These are phyloP conservation scores for Xestia xanthographa DNA, from an alignment of 2,888 invertebrate genomes.

Conservation along the genomic window DNA sequence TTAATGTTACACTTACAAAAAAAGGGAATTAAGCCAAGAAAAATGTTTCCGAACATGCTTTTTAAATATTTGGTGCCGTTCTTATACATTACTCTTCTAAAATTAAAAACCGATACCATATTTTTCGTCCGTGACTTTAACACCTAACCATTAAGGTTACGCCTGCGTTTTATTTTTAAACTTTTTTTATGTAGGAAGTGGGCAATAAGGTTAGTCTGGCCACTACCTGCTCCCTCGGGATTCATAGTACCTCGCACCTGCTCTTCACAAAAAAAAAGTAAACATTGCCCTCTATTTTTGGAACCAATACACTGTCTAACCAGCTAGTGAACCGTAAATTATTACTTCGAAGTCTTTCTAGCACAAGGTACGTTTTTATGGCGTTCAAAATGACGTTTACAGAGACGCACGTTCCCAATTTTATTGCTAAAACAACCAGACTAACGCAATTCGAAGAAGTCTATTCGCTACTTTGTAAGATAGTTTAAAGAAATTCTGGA, in stretches of 20 bases:
- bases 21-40: slow-evolving; percentile 41
- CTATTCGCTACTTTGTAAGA: slow-evolving; percentile 33
- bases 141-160: slow-evolving; percentile 78
- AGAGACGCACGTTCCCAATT: slow-evolving; percentile 45
- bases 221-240: slow-evolving; percentile 79
- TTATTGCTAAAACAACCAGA: slow-evolving; percentile 56
- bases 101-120: slow-evolving; percentile 67
- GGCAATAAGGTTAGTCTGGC: slow-evolving; percentile 80
- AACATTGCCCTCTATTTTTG: slow-evolving; percentile 81
- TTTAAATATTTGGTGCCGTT: slow-evolving; percentile 54
- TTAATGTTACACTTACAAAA: slow-evolving; percentile 78
- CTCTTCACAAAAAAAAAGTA: slow-evolving; percentile 86
- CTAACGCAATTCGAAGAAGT: slow-evolving; percentile 49
- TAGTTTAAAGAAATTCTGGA: slow-evolving; percentile 36
- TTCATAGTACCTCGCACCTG: slow-evolving; percentile 80
- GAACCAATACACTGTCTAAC: slow-evolving; percentile 74
- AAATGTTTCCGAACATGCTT: slow-evolving; percentile 52
- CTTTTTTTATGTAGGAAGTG: slow-evolving; percentile 85
- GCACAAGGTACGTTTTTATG: slow-evolving; percentile 65
- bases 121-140: slow-evolving; percentile 77
- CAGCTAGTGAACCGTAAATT: slow-evolving; percentile 79
- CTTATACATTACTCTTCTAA: slow-evolving; percentile 65
- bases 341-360: slow-evolving; percentile 74
- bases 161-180: slow-evolving; percentile 75
- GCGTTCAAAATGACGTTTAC: slow-evolving; percentile 64